Conservation (phyloP, 2,113 vertebrate species). For the Cephalopholis sonnerati region DNA sequence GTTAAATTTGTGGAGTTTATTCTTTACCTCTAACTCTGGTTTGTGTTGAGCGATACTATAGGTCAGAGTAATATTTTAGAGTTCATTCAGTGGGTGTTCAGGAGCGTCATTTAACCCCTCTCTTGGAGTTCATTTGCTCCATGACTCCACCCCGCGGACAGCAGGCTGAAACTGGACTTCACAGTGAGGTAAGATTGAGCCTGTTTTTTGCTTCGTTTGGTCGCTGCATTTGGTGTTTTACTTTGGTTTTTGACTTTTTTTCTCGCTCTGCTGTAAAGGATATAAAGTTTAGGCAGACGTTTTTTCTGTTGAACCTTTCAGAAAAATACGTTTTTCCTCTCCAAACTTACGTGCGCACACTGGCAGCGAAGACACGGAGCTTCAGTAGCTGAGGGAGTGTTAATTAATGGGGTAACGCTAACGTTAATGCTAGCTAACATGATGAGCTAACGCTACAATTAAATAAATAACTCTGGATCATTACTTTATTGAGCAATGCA, state of each 20-base stretch:
- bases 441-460: background rate
- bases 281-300: background rate
- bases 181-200: background rate
- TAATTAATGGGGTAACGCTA: background rate
- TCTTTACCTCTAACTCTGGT: too few species aligned
- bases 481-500: background rate
- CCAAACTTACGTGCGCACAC: background rate
- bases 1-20: background rate
- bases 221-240: too few species aligned
- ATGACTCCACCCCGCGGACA: background rate
- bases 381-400: background rate
- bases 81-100: too few species aligned
- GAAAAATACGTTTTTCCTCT: background rate
- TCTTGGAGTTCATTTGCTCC: too few species aligned
- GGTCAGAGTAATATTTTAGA: too few species aligned
- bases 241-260: background rate
- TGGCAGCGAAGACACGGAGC: background rate
- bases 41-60: too few species aligned
- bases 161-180: background rate
- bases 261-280: background rate
- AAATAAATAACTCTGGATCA: background rate
- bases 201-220: background rate
- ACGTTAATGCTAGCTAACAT: too few species aligned
- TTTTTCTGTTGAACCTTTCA: slow-evolving; percentile 5
- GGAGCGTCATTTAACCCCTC: too few species aligned